Base-by-base conservation (phyloP, 2,888 invertebrate genomes). In the Gymnosoma rotundatum region DNA sequence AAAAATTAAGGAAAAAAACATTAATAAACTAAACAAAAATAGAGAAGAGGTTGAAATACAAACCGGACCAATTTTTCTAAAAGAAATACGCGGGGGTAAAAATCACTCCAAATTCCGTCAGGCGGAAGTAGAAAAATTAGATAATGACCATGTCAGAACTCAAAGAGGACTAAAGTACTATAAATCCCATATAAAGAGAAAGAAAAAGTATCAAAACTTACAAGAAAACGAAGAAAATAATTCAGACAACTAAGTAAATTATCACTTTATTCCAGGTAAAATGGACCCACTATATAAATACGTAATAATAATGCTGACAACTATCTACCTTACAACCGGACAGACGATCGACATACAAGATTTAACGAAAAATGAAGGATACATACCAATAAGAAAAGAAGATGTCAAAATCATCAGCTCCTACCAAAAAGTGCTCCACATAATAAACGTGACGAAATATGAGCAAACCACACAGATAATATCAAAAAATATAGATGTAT, bases 1-100 rank as follows among this genome's bases (percentile, higher is more conserved):
- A 12, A 45, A 63, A 50, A 58, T 14, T 4, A 81, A 81, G 56
- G 16, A 56, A 75, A 61, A 32, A 25, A 32, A 12, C 56, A 75
- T 81, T 45, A 56, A 58, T 50, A 75, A 56, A 25, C 38, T 73
- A 18, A 81, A 63, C 54, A 25, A 63, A 42, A 81, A 25, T 4
- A 20, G 64, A n/a, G 70, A 72, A 50, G 32, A 66, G 14, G 48
- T 48, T 8, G 63, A 73, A 20, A 50, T 63, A 20, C 63, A 50
- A 32, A 73, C 61, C 6, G 61, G 48, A 38, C 38, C 36, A 6
- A 36, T 70, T 60, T 72, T 48, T 54, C n/a, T 72, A 14, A 72
- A 60, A 36, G 58, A 72, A 18, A 45, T 45, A 58, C 42, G 72
- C 20, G 58, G 54, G 6, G 69, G 69, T n/a, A 70, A 70, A 56